These are phyloP conservation scores for Agrypnia vestita DNA, from an alignment of 1,140 invertebrate genomes.

Conservation along the genomic window DNA sequence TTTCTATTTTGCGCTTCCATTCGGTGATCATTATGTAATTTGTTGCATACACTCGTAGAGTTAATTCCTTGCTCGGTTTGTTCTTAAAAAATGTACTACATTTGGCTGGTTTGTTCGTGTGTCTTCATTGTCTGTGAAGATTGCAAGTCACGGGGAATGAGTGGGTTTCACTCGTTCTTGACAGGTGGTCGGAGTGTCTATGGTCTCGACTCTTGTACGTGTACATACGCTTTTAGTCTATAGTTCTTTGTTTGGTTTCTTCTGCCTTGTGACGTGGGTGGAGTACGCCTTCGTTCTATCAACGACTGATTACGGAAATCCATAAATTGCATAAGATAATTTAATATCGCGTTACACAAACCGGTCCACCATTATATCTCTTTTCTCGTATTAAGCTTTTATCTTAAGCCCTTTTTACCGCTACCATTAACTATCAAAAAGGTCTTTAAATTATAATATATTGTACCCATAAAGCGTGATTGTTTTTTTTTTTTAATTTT, in stretches of 20 bases:
- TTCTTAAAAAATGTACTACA: not conserved
- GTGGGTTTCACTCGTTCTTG: slow-evolving; percentile 13
- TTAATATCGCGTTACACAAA: not conserved
- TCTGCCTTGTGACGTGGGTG: slow-evolving; percentile 10
- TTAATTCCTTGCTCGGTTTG: too few relatives aligned
- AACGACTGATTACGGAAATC: not conserved
- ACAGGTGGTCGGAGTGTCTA: slow-evolving; percentile 10
- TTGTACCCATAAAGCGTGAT: too few relatives aligned
- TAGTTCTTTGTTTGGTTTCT: slow-evolving; percentile 2
- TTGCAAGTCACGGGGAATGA: slow-evolving; percentile 13
- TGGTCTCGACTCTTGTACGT: not conserved
- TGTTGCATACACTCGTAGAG: too few relatives aligned
- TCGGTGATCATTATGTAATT: too few relatives aligned
- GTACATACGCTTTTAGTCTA: not conserved
- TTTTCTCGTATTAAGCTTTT: too few relatives aligned
- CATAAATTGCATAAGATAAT: slow-evolving; percentile 21
- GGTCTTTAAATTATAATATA: too few relatives aligned
- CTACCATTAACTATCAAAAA: too few relatives aligned
- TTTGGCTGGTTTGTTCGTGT: not conserved
- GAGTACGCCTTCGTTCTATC: not conserved
- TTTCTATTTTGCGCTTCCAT: too few relatives aligned
- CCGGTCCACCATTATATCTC: too few relatives aligned
- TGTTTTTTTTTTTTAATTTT: too few relatives aligned
- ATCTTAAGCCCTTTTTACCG: too few relatives aligned
- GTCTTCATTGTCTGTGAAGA: slow-evolving; percentile 19